Base-by-base conservation (phyloP, 35 echinoderm and acorn worm genomes). In the Diadema setosum region DNA sequence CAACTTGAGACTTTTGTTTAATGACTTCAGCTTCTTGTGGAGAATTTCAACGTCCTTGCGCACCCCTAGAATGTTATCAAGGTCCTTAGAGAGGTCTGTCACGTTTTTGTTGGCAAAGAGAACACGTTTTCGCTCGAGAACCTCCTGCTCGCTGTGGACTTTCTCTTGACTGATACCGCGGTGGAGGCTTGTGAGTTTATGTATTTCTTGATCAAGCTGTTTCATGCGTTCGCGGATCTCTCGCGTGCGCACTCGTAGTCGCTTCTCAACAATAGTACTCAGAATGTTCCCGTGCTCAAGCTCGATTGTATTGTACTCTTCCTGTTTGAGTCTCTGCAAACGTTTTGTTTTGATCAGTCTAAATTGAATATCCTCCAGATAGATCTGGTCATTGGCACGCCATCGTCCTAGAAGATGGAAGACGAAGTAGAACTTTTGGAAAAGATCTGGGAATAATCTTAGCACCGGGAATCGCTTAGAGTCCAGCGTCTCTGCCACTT, bases 401-500 rank as follows among this genome's bases (percentile, higher is more conserved):
- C 96, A 98, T 85, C 87, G 94, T 18, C 89, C 96, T 15, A 98
- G 50, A 8, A 98, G 88, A 35, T 94, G 93, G 20, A 94, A 75
- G n/a, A 46, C 56, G 36, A 94, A 91, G 75, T 98, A 90, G 34
- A 98, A 98, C 76, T 98, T 98, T 70, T 98, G 96, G 82, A 98
- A 94, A 56, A 98, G 44, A 86, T 98, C 96, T 5, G 96, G 96
- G 34, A 94, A 91, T 21, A 98, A 55, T 46, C 92, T 46, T 8
- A 98, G 82, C 6, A 98, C 57, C 16, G 96, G 96, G 23, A 91
- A 98, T 36, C 91, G 50, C 60, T 82, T 91, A 5, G 92, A 91
- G 58, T 98, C 96, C 33, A 89, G 87, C 3, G 92, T 94, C 58
- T 98, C 91, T 1, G 96, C 92, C 14, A 98, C 92, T 81, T 98